These are phyloP conservation scores for Heliconius himera DNA, from an alignment of 1,140 invertebrate genomes.

Conservation along the genomic window DNA sequence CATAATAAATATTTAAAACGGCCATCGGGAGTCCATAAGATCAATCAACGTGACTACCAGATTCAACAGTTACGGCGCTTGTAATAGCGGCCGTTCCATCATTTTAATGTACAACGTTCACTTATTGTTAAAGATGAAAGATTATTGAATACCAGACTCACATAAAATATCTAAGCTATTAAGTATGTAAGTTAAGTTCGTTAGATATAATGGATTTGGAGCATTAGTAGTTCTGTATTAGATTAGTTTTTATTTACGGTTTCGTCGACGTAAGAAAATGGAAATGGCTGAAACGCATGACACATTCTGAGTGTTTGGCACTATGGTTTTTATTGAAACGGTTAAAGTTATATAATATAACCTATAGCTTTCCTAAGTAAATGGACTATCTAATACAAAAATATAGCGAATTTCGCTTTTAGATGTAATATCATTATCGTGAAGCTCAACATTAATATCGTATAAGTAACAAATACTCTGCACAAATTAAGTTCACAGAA, in stretches of 20 bases:
- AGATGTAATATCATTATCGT: too few species aligned
- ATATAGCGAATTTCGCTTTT: too few species aligned
- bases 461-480: too few species aligned
- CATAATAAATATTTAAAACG: constrained; percentile 9
- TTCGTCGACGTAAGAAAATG: too few species aligned
- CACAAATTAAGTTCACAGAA: too few species aligned
- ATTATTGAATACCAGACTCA: constrained; percentile 13
- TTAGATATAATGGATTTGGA: not conserved
- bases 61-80: constrained; percentile 39
- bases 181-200: not conserved
- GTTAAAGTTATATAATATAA: too few species aligned
- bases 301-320: too few species aligned
- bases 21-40: constrained; percentile 28
- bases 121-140: constrained; percentile 26
- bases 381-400: too few species aligned
- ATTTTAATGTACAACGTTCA: constrained; percentile 28
- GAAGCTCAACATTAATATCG: too few species aligned
- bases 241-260: not conserved
- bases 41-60: constrained; percentile 50
- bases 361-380: too few species aligned
- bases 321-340: too few species aligned
- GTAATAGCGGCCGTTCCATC: constrained; percentile 40
- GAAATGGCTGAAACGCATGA: too few species aligned
- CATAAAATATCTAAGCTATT: not conserved
- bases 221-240: not conserved